These are phyloP conservation scores for Argya squamiceps DNA, from an alignment of 2,797 vertebrate species.

Conservation along the genomic window DNA sequence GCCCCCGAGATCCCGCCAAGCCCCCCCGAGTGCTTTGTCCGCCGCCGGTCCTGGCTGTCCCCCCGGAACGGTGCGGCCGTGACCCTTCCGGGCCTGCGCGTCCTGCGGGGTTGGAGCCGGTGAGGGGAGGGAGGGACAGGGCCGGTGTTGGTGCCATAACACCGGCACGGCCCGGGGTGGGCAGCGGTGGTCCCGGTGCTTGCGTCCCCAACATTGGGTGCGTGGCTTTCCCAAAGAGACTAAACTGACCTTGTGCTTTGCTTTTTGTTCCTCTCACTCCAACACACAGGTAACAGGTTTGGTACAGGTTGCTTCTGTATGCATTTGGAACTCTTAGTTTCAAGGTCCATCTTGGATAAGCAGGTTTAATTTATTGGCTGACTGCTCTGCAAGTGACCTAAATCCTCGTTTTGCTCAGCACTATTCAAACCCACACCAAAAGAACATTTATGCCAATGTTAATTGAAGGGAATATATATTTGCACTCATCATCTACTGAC, in stretches of 20 bases:
- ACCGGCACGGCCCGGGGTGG: rapidly evolving
- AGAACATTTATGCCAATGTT: rapidly evolving
- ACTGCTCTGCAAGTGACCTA: neutral
- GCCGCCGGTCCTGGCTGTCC: no score
- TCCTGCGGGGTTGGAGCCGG: neutral
- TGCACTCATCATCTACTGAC: neutral
- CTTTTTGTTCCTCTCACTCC: neutral
- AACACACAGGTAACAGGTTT: rapidly evolving
- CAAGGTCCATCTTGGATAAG: rapidly evolving
- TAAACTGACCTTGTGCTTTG: rapidly evolving
- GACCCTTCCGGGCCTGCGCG: neutral
- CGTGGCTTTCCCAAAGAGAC: rapidly evolving
- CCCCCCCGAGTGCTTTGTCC: no score
- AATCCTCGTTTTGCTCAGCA: rapidly evolving
- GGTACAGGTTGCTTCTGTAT: rapidly evolving
- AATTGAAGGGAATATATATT: neutral
- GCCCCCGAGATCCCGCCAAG: no score
- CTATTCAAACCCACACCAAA: rapidly evolving
- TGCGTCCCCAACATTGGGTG: neutral
- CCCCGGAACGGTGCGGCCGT: neutral
- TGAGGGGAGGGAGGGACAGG: neutral
- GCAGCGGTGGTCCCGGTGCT: neutral
- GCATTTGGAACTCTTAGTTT: rapidly evolving
- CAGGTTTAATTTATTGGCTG: neutral
- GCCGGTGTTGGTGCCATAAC: rapidly evolving